These are phyloP conservation scores for Apodemia hepburni DNA, from an alignment of 2,888 invertebrate species.

Conservation along the genomic window DNA sequence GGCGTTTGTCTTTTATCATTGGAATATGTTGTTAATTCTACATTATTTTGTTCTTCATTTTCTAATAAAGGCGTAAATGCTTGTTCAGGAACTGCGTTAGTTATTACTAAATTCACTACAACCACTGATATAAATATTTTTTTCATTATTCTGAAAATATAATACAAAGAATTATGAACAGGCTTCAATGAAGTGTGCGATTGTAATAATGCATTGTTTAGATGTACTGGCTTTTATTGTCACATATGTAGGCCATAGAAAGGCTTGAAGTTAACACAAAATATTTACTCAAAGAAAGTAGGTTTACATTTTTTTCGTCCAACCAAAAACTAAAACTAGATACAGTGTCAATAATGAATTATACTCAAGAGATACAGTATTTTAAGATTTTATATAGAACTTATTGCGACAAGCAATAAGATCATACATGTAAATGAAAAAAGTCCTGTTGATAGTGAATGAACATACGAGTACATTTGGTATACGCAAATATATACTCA, in stretches of 20 bases:
- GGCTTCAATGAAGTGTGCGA: background rate
- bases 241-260: constrained; percentile 54
- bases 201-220: background rate
- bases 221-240: background rate
- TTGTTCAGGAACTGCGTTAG: constrained; percentile 26
- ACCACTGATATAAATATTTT: background rate
- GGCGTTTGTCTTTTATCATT: background rate
- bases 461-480: too few relatives aligned
- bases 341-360: too few relatives aligned
- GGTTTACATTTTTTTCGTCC: background rate
- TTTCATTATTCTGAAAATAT: constrained; percentile 5
- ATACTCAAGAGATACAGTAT: too few relatives aligned
- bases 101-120: background rate
- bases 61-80: constrained; percentile 18
- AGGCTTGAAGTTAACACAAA: constrained; percentile 35
- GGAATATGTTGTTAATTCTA: constrained; percentile 2
- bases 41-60: constrained; percentile 6
- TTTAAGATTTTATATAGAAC: too few relatives aligned
- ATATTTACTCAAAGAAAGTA: constrained; percentile 9
- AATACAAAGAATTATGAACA: background rate
- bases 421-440: too few relatives aligned
- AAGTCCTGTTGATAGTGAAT: too few relatives aligned
- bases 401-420: too few relatives aligned
- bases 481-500: too few relatives aligned
- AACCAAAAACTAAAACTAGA: background rate